These are phyloP conservation scores for Cheirogaleus medius DNA, from an alignment of 2,113 vertebrate species.

Conservation along the genomic window DNA sequence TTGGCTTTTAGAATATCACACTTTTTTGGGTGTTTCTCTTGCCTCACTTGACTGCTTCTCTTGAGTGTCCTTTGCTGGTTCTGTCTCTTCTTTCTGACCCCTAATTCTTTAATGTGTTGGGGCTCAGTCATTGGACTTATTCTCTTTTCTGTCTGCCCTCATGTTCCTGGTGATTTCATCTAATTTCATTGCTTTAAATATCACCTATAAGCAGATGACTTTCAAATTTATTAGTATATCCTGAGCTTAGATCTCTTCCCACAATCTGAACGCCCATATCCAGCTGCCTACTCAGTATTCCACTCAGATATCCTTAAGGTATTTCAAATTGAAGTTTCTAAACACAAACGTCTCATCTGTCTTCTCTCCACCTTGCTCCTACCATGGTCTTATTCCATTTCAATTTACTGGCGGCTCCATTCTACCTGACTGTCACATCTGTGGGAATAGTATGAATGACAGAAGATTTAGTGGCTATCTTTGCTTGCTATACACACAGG, in stretches of 20 bases:
- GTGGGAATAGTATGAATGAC: neutral
- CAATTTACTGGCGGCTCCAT: neutral
- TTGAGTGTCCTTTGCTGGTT: neutral
- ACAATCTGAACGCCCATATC: neutral
- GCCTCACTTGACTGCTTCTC: neutral
- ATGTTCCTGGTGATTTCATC: neutral
- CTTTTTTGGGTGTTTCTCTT: neutral
- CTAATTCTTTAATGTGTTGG: neutral
- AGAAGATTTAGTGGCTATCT: neutral
- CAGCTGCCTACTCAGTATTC: neutral
- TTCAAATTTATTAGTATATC: neutral
- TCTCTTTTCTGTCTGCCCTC: neutral
- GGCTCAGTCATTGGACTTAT: neutral
- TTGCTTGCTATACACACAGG: neutral
- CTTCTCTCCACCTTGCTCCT: neutral
- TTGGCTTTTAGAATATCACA: neutral
- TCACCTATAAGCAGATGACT: neutral
- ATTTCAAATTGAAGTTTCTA: neutral
- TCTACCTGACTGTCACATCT: neutral
- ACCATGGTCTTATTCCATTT: neutral
- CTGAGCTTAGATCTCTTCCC: neutral
- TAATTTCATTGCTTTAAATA: slow-evolving; percentile 36
- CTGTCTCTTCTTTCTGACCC: neutral
- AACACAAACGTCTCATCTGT: neutral
- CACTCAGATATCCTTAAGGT: neutral